phyloP scores from a whole-genome alignment of 2,113 vertebrate species.

The Embiotoca jacksoni region DNA sequence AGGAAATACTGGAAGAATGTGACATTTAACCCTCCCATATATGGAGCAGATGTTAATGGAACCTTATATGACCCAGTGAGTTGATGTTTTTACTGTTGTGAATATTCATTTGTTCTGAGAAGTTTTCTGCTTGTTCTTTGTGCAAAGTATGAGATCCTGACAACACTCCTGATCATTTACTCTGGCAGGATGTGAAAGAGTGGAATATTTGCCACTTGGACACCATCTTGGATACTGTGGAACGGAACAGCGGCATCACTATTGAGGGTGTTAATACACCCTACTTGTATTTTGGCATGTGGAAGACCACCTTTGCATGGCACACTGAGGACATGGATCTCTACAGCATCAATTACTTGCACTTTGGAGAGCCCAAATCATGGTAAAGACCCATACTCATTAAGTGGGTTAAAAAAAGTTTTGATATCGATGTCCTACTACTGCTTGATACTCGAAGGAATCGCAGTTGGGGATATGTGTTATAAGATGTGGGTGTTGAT shows the following conservation, averaged over 20 bases:
- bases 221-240: conserved; percentile 95
- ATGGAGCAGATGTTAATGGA: conserved; percentile 96
- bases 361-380: conserved; percentile 97
- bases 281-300: conserved; percentile 98
- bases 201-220: conserved; percentile 95
- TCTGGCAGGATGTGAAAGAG: conserved; percentile 85
- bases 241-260: conserved; percentile 94
- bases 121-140: neutral
- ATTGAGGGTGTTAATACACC: conserved; percentile 98
- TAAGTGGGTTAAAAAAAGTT: too few relatives aligned
- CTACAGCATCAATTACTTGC: conserved; percentile 98
- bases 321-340: conserved; percentile 99
- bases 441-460: too few relatives aligned
- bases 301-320: conserved; percentile 99
- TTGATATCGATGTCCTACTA: too few relatives aligned
- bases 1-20: conserved; percentile 99
- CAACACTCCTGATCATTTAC: neutral
- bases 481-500: too few relatives aligned
- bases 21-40: conserved; percentile 96
- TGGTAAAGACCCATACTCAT: conserved; percentile 85
- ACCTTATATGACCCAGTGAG: conserved; percentile 93
- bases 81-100: neutral
- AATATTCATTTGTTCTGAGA: neutral
- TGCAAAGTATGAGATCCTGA: too few relatives aligned
- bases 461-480: too few relatives aligned